Conservation (phyloP, 2,888 invertebrate species). For the Metallyticus violacea region DNA sequence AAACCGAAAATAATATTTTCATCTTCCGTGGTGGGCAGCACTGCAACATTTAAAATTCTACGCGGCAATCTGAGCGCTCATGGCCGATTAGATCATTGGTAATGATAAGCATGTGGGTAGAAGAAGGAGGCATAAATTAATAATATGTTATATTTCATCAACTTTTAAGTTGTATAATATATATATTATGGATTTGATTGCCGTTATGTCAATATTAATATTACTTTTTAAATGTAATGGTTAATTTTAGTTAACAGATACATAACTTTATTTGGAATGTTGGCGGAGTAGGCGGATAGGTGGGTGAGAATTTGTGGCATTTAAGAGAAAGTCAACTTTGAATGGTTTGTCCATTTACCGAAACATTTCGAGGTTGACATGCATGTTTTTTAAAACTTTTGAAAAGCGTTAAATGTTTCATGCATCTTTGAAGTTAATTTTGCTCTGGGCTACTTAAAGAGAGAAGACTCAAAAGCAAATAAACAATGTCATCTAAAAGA, state of each 20-base stretch:
- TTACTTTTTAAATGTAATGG: neutral
- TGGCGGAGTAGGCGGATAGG: neutral
- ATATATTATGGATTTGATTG: neutral
- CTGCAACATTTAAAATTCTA: too few relatives aligned
- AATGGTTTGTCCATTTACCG: neutral
- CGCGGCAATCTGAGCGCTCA: neutral
- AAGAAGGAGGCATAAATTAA: neutral
- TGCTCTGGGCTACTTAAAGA: neutral
- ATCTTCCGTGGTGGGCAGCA: too few relatives aligned
- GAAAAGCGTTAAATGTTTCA: too few relatives aligned
- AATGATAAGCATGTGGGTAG: neutral
- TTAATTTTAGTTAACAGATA: neutral
- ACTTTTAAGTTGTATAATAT: neutral
- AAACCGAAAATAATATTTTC: too few relatives aligned
- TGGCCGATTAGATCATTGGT: neutral
- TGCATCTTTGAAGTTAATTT: neutral
- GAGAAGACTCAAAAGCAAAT: neutral
- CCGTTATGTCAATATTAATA: neutral
- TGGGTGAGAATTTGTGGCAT: neutral
- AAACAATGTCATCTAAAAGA: neutral
- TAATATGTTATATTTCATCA: neutral
- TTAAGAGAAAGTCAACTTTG: neutral
- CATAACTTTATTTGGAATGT: neutral
- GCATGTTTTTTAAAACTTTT: neutral
- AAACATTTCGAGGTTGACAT: neutral